Conservation (phyloP, 2,113 vertebrate species). For the Chinchilla lanigera region DNA sequence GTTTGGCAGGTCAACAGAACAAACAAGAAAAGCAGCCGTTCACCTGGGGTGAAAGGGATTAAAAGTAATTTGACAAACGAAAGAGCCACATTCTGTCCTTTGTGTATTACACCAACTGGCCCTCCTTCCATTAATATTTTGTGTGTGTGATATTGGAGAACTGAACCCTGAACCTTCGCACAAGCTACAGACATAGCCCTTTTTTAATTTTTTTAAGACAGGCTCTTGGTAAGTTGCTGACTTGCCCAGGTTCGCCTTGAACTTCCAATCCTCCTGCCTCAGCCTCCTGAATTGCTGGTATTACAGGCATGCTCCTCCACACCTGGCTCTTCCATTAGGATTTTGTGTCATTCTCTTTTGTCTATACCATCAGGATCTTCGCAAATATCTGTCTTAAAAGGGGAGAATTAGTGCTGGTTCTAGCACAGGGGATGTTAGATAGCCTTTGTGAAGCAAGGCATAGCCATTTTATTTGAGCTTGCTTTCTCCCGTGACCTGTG, state of each 20-base stretch:
- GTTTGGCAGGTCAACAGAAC: neutral
- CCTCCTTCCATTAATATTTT: neutral
- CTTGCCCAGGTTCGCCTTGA: neutral
- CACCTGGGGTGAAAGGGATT: neutral
- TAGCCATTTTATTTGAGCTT: neutral
- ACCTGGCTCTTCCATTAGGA: neutral
- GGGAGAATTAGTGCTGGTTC: neutral
- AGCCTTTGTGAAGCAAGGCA: neutral
- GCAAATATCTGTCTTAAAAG: neutral
- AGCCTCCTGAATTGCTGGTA: neutral
- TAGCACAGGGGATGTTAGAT: neutral
- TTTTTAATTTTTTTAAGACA: neutral
- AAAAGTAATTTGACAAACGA: neutral
- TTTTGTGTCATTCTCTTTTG: slow-evolving; percentile 1
- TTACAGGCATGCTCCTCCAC: neutral
- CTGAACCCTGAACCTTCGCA: neutral
- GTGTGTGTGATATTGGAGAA: neutral
- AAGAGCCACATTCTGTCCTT: neutral
- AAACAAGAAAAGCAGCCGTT: neutral
- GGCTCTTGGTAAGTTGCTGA: neutral
- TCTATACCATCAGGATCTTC: slow-evolving; percentile 36
- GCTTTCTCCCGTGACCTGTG: neutral
- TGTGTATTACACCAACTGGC: neutral
- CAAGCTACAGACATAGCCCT: neutral
- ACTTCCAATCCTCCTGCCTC: neutral